Base-by-base conservation (phyloP, 1,140 invertebrate species). In the Metaphire vulgaris region DNA sequence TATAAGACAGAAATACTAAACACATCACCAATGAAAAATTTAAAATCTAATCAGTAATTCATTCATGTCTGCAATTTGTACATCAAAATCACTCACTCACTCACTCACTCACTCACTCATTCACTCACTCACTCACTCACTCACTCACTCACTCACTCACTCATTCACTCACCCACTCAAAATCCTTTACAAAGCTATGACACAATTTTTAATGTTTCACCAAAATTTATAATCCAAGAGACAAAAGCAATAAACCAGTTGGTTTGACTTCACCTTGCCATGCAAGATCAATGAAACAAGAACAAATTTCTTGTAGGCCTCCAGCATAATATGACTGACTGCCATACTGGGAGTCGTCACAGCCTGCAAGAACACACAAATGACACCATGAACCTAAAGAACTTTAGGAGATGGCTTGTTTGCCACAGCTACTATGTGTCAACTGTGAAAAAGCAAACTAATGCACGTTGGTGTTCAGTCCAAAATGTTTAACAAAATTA, bases 261-360 rank as follows among this genome's bases (percentile, higher is more conserved):
- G 64, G n/a, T 76, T 33, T 1, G 31, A n/a, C 16, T n/a, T 1
- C 67, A 93, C 90, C 88, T 94, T 96, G 82, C 95, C 95, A 88
- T 95, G 90, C 69, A 95, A 86, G 82, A 98, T 94, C 31, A 97
- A 88, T 33, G 93, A 94, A 33, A 98, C 91, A 69, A 98, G 88
- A 80, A 97, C 92, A 83, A 93, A 97, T 85, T 98, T 98, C 87
- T 98, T 98, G 82, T 97, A 98, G 15, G 95, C 91, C 87, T 98
- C 96, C 31, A 98, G 86, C 94, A 98, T 97, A 77, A 98, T 95
- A 83, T 97, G 93, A 78, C 95, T 97, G 29, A 98, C 92, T 33
- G 94, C 94, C 86, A 93, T 90, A 74, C 94, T 92, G 0, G 95
- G 95, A 28, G 94, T 95, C 15, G 94, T 96, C 69, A 97, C 90